Evolutionary conservation across 2,113 vertebrate genomes (phyloP), one percentile per base, ranked within the genome.

Genomic region (Synchiropus splendidus): DNA sequence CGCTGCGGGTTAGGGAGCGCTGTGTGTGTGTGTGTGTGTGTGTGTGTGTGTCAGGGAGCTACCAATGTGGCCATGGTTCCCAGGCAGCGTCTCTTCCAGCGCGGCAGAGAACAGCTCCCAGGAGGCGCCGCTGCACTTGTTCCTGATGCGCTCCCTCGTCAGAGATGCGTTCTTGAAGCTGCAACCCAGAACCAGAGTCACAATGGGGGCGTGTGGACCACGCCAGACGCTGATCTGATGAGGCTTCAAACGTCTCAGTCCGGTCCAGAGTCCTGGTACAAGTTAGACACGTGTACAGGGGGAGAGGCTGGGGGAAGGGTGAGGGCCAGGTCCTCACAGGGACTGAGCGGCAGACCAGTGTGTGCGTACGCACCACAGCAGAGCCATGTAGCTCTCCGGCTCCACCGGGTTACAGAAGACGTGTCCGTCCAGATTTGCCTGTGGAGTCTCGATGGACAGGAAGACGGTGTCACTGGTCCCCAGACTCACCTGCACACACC

Each of bases 151-250:
- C 70, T 99, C 92, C 78, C 95, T 87, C 38, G 88, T 91, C 54
- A 98, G 76, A 49, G 95, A 98, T 1, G 92, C 94, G 0, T 99
- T 99, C 78, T 99, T 99, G 70, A 91, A 99, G 79, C 95, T 99
- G 80, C 39, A 39, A 18, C 38, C 48, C 21, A 27, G 21, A 27
- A 27, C 21, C 21, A 27, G n/a, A 38, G 9, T 16, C 14, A 34
- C 10, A 11, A 34, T 34, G 32, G 6, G 2, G 6, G 32, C 11
- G 32, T 34, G 32, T 34, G 32, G 16, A n/a, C n/a, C n/a, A n/a
- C n/a, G n/a, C n/a, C n/a, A n/a, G n/a, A n/a, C n/a, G n/a, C n/a
- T n/a, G n/a, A n/a, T n/a, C n/a, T n/a, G n/a, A n/a, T n/a, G n/a
- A n/a, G n/a, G n/a, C n/a, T n/a, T n/a, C n/a, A n/a, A n/a, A n/a